Evolutionary conservation across 2,797 vertebrate genomes (phyloP).

Genomic region (Melanotaenia pygmaea): DNA sequence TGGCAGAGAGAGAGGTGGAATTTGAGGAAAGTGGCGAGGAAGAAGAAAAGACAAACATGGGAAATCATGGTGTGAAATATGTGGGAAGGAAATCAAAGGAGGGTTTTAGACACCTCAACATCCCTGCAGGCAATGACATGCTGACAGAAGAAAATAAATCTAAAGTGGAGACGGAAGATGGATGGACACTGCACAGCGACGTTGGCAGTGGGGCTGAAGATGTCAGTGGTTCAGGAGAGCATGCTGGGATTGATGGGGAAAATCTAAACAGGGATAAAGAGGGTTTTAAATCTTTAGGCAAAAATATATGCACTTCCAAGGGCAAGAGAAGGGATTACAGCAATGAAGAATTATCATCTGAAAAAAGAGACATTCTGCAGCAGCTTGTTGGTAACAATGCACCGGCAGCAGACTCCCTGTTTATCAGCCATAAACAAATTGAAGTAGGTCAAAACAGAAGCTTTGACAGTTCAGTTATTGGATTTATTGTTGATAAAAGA

Average conservation of each 20-base stretch:
- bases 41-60: background rate
- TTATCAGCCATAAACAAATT: constrained; percentile 7
- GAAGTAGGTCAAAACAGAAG: constrained; percentile 1
- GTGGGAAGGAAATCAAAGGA: constrained; percentile 10
- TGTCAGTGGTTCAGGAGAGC: constrained; percentile 56
- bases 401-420: background rate
- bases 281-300: background rate
- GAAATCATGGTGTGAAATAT: constrained; percentile 4
- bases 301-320: background rate
- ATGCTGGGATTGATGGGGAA: background rate
- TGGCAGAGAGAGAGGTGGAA: constrained; percentile 1
- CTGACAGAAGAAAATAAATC: constrained; percentile 3
- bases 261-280: background rate
- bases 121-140: background rate
- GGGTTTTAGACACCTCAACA: background rate
- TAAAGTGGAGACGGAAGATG: background rate
- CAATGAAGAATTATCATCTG: background rate
- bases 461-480: background rate
- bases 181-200: background rate
- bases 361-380: background rate
- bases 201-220: constrained; percentile 42
- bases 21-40: constrained; percentile 19
- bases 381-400: background rate
- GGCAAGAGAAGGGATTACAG: background rate
- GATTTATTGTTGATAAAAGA: background rate